Evolutionary conservation across 2,797 vertebrate species (phyloP), one percentile per base, ranked within the genome.

Genomic region (Odontamblyopus lacepedii): DNA sequence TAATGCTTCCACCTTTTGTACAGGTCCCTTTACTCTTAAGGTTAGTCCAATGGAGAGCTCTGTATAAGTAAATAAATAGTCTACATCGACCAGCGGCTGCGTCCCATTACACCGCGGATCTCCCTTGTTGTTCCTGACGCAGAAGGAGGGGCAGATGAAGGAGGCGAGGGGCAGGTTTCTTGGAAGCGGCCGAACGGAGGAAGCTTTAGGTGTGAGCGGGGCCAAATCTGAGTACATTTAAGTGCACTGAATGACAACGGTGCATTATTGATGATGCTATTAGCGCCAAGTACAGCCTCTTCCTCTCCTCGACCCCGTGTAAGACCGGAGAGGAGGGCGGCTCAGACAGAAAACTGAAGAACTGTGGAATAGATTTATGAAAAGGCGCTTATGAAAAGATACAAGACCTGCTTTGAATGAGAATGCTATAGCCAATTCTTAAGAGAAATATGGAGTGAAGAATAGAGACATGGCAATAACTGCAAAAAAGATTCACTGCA

Each of bases 221-320:
- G 48, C 51, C 70, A 64, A 80, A 75, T 79, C 78, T 70, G 44
- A 63, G 51, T 48, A 70, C 62, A 75, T 74, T 62, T 73, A 78
- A 80, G 77, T 82, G 79, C 78, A 65, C 51, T 76, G 72, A 81
- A 74, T 72, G 74, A 80, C 83, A 78, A 56, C 38, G 62, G 32
- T 84, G 63, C 80, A 86, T 84, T 85, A 85, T 81, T 84, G 50
- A 79, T 79, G 67, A 79, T 13, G 59, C 79, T 78, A 79, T 84
- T 82, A 83, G 76, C 69, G 75, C 19, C 44, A 27, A 62, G 18
- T 70, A 76, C 66, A 59, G 41, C 26, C 41, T 67, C 53, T 55
- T 64, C 53, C 30, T n/a, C 0, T 3, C 51, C 53, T 48, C 2
- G 27, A 61, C 2, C 56, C 56, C 19, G 35, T 8, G 48, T 61